Conservation (phyloP, 1,140 invertebrate species). For the Agraylea sexmaculata region DNA sequence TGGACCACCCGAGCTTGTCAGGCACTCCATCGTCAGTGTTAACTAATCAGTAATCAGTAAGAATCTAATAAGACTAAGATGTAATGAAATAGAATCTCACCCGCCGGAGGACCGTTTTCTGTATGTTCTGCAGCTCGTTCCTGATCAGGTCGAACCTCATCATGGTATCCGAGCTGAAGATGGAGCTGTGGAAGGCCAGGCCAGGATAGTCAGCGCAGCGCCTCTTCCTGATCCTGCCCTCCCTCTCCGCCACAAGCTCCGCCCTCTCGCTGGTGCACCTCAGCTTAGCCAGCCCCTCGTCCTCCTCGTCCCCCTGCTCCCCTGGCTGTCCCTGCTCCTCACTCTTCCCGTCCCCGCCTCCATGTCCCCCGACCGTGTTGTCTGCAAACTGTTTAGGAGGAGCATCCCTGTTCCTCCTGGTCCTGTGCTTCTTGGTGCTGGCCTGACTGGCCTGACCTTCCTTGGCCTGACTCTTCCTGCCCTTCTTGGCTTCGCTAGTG, state of each 20-base stretch:
- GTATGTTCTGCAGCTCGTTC: slow-evolving; percentile 95
- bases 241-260: slow-evolving; percentile 75
- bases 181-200: slow-evolving; percentile 77
- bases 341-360: slow-evolving; percentile 31
- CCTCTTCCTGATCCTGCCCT: slow-evolving; percentile 56
- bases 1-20: too few species aligned
- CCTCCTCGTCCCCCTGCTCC: slow-evolving; percentile 65
- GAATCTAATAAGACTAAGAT: too few species aligned
- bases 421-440: slow-evolving; percentile 15
- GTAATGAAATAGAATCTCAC: too few species aligned
- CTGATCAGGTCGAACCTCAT: slow-evolving; percentile 95
- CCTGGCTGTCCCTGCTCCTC: too few species aligned
- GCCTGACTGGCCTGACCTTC: slow-evolving; percentile 30
- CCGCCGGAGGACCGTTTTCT: slow-evolving; percentile 91
- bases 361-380: too few species aligned
- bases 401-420: slow-evolving; percentile 16
- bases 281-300: slow-evolving; percentile 64
- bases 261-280: slow-evolving; percentile 78
- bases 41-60: too few species aligned
- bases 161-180: slow-evolving; percentile 93
- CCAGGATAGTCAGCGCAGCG: slow-evolving; percentile 86
- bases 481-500: slow-evolving; percentile 24
- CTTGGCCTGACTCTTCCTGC: slow-evolving; percentile 49
- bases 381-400: slow-evolving; percentile 24
- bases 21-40: too few species aligned